A percentile compares a stretch with the other conserved stretches of the same genome.
Conservation (phyloP, 2,113 vertebrate genomes). For the Apistogramma diplotaenia region DNA sequence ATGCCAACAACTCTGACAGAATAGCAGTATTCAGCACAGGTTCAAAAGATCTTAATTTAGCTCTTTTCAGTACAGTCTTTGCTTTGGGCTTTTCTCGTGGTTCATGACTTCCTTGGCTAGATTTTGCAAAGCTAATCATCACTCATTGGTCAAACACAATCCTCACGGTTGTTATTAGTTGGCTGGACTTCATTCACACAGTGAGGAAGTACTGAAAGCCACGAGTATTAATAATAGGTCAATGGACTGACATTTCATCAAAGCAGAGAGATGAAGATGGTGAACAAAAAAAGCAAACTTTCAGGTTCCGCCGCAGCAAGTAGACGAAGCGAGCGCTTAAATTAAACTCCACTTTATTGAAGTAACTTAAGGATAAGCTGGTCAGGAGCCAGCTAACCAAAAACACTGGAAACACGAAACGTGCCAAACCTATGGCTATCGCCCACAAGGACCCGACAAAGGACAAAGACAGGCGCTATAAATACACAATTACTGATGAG, state of each 20-base stretch:
- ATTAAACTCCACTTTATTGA: too few relatives aligned
- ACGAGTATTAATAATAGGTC: background rate
- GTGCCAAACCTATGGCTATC: too few relatives aligned
- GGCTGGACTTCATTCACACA: background rate
- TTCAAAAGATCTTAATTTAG: background rate
- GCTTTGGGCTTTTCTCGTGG: too few relatives aligned
- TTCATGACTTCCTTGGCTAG: background rate
- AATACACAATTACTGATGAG: too few relatives aligned
- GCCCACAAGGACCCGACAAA: too few relatives aligned
- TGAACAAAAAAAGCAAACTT: background rate
- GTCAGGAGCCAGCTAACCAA: too few relatives aligned
- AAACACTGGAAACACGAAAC: too few relatives aligned
- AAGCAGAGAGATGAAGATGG: background rate
- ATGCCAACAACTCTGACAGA: background rate
- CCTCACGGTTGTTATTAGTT: background rate
- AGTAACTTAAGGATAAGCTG: too few relatives aligned
- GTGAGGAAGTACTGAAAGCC: background rate
- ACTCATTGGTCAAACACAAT: background rate
- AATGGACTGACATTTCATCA: background rate
- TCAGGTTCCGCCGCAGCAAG: too few relatives aligned
- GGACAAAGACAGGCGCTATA: too few relatives aligned
- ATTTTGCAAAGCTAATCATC: background rate
- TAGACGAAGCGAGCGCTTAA: too few relatives aligned
- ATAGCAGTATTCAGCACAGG: background rate
- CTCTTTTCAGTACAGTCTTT: background rate